phyloP scores from a whole-genome alignment of 2,797 vertebrate species.

The Phoebastria nigripes region DNA sequence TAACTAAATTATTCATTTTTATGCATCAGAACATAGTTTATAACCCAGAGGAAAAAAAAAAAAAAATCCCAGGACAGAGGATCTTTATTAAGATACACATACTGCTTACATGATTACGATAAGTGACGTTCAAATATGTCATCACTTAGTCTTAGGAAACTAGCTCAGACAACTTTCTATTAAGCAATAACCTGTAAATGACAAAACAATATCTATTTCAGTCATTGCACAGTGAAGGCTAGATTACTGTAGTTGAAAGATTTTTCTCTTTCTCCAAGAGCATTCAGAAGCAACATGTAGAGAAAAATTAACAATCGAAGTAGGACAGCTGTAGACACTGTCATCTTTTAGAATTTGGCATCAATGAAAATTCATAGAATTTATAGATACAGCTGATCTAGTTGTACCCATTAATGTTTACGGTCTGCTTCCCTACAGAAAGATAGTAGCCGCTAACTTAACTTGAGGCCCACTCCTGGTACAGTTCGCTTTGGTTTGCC shows the following conservation, averaged over 20 bases:
- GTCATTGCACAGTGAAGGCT: neutral
- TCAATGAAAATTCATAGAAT: neutral
- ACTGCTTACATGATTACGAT: neutral
- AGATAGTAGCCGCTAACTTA: neutral
- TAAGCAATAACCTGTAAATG: constrained; percentile 42
- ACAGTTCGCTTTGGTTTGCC: neutral
- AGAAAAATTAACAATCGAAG: neutral
- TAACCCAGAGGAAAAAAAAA: neutral
- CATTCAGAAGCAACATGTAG: neutral
- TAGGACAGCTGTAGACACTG: neutral
- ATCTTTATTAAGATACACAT: constrained; percentile 24
- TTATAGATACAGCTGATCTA: neutral
- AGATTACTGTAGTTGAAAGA: constrained; percentile 32
- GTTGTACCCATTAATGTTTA: neutral
- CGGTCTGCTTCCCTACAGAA: neutral
- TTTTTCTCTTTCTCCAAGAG: constrained; percentile 5
- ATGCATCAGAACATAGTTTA: neutral
- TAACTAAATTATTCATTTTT: constrained; percentile 44
- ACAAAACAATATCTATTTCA: constrained; percentile 27
- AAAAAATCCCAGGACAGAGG: neutral
- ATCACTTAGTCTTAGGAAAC: constrained; percentile 32
- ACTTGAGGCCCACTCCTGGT: neutral
- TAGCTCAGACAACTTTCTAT: constrained; percentile 5
- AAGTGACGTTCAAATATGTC: constrained; percentile 1
- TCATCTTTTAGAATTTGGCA: neutral